These are phyloP conservation scores for Andrena dorsata DNA, from an alignment of 2,888 invertebrate species.

Conservation along the genomic window DNA sequence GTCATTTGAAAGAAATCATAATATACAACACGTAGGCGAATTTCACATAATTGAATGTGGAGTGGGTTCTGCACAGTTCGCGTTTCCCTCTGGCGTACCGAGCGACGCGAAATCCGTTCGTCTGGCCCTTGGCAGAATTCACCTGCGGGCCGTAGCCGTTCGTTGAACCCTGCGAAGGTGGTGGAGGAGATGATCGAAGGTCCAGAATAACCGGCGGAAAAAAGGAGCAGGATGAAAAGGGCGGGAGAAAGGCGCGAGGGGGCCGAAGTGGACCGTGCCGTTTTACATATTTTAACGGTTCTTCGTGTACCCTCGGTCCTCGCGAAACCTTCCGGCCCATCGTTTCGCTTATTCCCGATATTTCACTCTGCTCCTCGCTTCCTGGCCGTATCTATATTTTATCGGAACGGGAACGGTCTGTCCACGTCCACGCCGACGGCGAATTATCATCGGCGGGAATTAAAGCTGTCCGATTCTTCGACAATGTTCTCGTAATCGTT, in stretches of 20 bases:
- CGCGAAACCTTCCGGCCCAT: conserved; percentile 52
- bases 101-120: conserved; percentile 30
- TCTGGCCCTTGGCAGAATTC: conserved; percentile 64
- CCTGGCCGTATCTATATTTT: conserved; percentile 29
- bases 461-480: neutral
- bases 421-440: neutral
- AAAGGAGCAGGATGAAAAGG: conserved; percentile 60
- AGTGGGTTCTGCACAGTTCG: neutral
- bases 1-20: neutral
- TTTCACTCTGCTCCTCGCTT: conserved; percentile 21
- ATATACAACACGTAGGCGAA: neutral
- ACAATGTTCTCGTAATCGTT: neutral
- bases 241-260: conserved; percentile 52
- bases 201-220: conserved; percentile 63
- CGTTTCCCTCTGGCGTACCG: conserved; percentile 23
- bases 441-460: neutral
- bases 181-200: conserved; percentile 74
- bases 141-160: conserved; percentile 76
- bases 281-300: conserved; percentile 83
- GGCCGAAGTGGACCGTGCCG: conserved; percentile 67
- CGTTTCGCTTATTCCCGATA: conserved; percentile 37
- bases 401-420: neutral
- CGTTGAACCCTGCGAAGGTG: conserved; percentile 75
- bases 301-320: conserved; percentile 68
- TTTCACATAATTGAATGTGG: neutral